These are phyloP conservation scores for Leucoma salicis DNA, from an alignment of 2,888 invertebrate species.

Conservation along the genomic window DNA sequence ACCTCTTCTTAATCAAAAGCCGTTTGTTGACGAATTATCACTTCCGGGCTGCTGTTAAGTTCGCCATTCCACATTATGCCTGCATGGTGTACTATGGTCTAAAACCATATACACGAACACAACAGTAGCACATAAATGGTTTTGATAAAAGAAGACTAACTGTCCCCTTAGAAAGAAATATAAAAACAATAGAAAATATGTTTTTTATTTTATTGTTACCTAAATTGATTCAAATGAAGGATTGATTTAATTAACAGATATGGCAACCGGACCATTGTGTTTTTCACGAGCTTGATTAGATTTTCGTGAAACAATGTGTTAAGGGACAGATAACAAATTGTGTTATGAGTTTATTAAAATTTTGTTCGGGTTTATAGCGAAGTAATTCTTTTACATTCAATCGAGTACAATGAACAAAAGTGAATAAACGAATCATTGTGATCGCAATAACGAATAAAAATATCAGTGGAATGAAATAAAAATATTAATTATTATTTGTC, in stretches of 20 bases:
- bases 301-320: conserved; percentile 70
- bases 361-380: conserved; percentile 46
- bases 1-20: no score
- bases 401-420: conserved; percentile 27
- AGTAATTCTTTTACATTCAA: conserved; percentile 45
- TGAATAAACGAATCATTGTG: conserved; percentile 25
- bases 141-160: no score
- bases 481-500: no score
- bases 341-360: conserved; percentile 60
- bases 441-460: conserved; percentile 24
- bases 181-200: conserved; percentile 16
- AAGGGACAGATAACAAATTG: conserved; percentile 69
- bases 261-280: conserved; percentile 64
- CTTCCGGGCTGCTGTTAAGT: no score
- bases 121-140: no score
- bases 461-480: conserved; percentile 22
- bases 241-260: conserved; percentile 76
- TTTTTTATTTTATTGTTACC: conserved; percentile 33
- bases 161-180: conserved; percentile 5
- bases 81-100: no score
- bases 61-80: no score
- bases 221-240: conserved; percentile 51
- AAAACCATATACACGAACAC: no score
- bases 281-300: conserved; percentile 68
- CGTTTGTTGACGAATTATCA: no score